These are phyloP conservation scores for Poeciliopsis prolifica DNA, from an alignment of 2,113 vertebrate species.

Conservation along the genomic window DNA sequence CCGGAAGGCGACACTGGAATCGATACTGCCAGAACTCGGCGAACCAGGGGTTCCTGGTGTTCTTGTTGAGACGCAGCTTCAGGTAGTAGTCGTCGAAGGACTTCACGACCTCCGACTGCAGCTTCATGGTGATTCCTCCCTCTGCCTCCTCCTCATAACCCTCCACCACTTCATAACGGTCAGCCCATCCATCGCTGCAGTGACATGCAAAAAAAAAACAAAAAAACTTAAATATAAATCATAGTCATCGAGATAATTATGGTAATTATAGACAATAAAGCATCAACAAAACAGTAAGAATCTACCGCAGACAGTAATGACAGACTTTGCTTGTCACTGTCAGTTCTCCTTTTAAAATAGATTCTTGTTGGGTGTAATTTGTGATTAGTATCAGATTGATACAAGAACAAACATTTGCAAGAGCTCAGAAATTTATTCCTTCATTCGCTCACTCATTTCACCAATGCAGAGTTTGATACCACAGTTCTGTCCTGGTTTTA, in stretches of 20 bases:
- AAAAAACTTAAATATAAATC: background rate
- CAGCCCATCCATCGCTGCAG: constrained; percentile 95
- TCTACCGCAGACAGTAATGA: constrained; percentile 5
- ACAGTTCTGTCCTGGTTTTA: no score
- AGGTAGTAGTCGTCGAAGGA: constrained; percentile 96
- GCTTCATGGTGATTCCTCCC: constrained; percentile 97
- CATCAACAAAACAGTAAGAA: background rate
- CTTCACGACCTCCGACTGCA: constrained; percentile 91
- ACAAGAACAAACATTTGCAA: constrained; percentile 7
- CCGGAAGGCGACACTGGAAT: constrained; percentile 93
- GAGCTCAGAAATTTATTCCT: background rate
- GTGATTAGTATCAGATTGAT: constrained; percentile 3
- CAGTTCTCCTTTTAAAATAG: constrained; percentile 9
- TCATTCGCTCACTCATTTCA: background rate
- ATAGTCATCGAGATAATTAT: background rate
- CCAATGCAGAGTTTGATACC: background rate
- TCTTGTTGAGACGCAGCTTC: constrained; percentile 90
- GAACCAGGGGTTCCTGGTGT: constrained; percentile 97
- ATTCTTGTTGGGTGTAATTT: constrained; percentile 17
- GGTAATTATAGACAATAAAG: background rate
- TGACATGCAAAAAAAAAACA: background rate
- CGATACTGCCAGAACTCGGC: constrained; percentile 98
- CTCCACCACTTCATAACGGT: constrained; percentile 97
- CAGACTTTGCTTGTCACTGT: background rate
- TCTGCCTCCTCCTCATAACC: constrained; percentile 95